These are phyloP conservation scores for Tympanoctomys barrerae DNA, from an alignment of 2,797 vertebrate genomes.

Conservation along the genomic window DNA sequence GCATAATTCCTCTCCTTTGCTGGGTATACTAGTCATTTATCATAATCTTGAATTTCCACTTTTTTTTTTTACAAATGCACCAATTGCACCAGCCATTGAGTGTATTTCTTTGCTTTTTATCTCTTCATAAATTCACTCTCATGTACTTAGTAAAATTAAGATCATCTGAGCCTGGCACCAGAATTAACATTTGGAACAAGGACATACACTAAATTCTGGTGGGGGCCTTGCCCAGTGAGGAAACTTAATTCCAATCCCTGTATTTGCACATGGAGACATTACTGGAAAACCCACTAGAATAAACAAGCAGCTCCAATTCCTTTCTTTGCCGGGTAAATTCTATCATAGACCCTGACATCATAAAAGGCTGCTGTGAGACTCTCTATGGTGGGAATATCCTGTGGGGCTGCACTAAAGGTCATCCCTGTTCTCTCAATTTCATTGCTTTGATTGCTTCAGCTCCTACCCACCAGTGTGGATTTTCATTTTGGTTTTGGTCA, in stretches of 20 bases:
- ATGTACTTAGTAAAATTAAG: background rate
- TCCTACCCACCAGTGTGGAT: background rate
- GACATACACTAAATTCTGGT: background rate
- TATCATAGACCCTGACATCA: background rate
- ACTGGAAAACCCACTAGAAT: background rate
- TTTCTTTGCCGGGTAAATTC: background rate
- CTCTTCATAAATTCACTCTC: background rate
- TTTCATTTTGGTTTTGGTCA: slow-evolving; percentile 25
- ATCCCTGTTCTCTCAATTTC: background rate
- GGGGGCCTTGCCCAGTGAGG: background rate
- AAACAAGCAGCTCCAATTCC: background rate
- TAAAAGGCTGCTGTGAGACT: background rate
- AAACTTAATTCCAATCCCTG: background rate
- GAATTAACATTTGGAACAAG: background rate
- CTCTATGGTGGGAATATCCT: accelerated
- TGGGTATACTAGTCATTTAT: background rate
- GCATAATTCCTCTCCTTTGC: background rate
- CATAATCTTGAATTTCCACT: slow-evolving; percentile 1
- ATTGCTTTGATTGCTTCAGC: background rate
- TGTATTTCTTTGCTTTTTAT: slow-evolving; percentile 8
- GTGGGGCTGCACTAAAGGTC: background rate
- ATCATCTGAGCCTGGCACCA: background rate
- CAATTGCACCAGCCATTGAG: background rate
- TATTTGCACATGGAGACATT: background rate
- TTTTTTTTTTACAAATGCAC: background rate